phyloP scores from a whole-genome alignment of 37 sponge, comb jelly and placozoan genomes.

The Theonella swinhoei region DNA sequence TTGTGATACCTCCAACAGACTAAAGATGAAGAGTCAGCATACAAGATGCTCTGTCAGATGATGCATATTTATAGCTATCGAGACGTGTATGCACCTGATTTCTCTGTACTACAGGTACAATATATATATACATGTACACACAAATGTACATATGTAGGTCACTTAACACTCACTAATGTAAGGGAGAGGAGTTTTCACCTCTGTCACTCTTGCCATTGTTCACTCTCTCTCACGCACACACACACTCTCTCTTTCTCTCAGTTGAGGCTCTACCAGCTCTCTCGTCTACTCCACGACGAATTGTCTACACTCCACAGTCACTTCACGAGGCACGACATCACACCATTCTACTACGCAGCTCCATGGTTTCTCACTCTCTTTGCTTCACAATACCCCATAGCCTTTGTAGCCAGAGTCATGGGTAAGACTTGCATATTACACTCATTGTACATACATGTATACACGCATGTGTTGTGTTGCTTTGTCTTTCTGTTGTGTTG shows the following conservation, averaged over 20 bases:
- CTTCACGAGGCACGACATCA: slow-evolving; percentile 63
- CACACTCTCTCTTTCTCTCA: slow-evolving; percentile 6
- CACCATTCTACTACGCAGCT: slow-evolving; percentile 88
- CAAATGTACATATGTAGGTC: background rate
- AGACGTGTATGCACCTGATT: slow-evolving; percentile 61
- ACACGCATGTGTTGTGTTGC: too few species aligned
- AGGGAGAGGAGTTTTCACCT: background rate
- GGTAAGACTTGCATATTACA: too few species aligned
- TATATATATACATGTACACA: background rate
- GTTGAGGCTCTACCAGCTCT: slow-evolving; percentile 84
- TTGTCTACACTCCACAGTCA: slow-evolving; percentile 66
- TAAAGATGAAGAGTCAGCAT: slow-evolving; percentile 61
- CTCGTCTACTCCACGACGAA: slow-evolving; percentile 80
- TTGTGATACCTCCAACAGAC: too few species aligned
- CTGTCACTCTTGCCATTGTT: background rate
- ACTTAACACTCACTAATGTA: background rate
- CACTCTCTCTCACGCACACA: background rate
- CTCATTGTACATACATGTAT: too few species aligned
- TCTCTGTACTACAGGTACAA: slow-evolving; percentile 69
- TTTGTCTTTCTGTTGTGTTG: too few species aligned
- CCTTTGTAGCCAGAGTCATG: slow-evolving; percentile 78
- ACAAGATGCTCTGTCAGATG: slow-evolving; percentile 49
- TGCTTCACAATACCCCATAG: slow-evolving; percentile 84
- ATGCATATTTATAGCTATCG: slow-evolving; percentile 64
- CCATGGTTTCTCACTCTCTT: slow-evolving; percentile 94